Evolutionary conservation across 2,797 vertebrate species (phyloP), one percentile per base, ranked within the genome.

Genomic region (Ibycter americanus): DNA sequence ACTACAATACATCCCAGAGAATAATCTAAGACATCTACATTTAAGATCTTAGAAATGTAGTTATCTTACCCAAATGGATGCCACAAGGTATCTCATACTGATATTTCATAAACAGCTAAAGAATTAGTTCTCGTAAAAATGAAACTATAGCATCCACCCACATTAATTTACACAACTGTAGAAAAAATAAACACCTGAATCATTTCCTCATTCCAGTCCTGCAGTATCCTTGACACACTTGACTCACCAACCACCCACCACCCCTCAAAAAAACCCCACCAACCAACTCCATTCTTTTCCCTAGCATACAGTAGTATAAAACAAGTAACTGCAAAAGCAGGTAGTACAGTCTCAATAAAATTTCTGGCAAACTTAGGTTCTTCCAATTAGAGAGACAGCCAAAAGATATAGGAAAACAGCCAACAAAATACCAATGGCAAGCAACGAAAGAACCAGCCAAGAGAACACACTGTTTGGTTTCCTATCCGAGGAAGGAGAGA

Each of bases 401-500:
- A 90, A 90, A 88, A 88, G 65, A 78, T 85, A 82, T 19, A 93
- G 0, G 6, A 62, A 89, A 95, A 82, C 56, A 93, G 94, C 70
- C 94, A 97, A 92, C 40, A 42, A 94, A 94, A 95, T 93, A 94
- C 73, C 77, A 78, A 61, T 36, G 70, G 68, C 88, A 93, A 87
- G 67, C 54, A 68, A 87, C 82, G 44, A 68, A 90, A 90, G 73
- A 90, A 83, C 36, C 63, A 70, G 82, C 72, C 82, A 83, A 79
- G 65, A 83, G 49, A 94, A 84, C 20, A 27, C 61, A 59, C 82
- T 44, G 94, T 89, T 96, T 89, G 81, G 72, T 87, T 94, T 95
- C 89, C 61, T 72, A 78, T 54, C 52, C 0, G 2, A 91, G 65
- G 73, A 83, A 77, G 44, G 49, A 46, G 31, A 83, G 47, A 55